Evolutionary conservation across 2,113 vertebrate genomes (phyloP), one percentile per base, ranked within the genome.

Genomic region (Ptilorrhoa leucosticta): DNA sequence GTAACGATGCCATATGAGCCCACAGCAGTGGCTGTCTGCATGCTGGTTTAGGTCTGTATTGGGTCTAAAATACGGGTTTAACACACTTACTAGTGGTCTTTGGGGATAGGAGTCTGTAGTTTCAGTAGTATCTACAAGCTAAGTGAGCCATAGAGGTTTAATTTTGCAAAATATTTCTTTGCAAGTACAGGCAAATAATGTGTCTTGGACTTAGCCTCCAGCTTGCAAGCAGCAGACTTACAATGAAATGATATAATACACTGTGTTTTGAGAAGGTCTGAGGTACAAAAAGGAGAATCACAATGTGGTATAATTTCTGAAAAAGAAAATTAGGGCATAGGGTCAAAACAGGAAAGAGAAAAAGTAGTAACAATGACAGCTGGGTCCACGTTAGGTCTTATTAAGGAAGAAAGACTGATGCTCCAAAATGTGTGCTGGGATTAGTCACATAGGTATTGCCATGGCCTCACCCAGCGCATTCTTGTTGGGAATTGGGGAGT

Each of bases 131-230:
- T 15, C 35, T 79, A 12, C 13, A n/a, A 71, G 37, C 24, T 79
- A 4, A 35, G 5, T 44, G 27, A 84, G 11, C 24, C 14, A 64
- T 51, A 30, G 22, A 39, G 35, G 87, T 91, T 79, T 71, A 75
- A 71, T 96, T 95, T 87, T 86, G 33, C 35, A 82, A 77, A 87
- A 24, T 28, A 54, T 42, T 73, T 87, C 40, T 61, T 81, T 58
- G 40, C 23, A 63, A 70, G 22, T 61, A 21, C 22, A 83, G 35
- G 17, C 16, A 73, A 89, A 45, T 24, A 6, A 22, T 35, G 18
- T 68, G 27, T 63, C 57, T 87, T 75, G 18, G 31, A 47, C 53
- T 85, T 30, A 16, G 44, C 39, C 26, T 78, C 27, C 42, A 66
- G 40, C 18, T 75, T 82, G 26, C 68, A 87, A 61, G 27, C 28